Evolutionary conservation across 30 jellyfish, hydroid and myxozoan species (phyloP).

Genomic region (Phacellophora camtschatica): DNA sequence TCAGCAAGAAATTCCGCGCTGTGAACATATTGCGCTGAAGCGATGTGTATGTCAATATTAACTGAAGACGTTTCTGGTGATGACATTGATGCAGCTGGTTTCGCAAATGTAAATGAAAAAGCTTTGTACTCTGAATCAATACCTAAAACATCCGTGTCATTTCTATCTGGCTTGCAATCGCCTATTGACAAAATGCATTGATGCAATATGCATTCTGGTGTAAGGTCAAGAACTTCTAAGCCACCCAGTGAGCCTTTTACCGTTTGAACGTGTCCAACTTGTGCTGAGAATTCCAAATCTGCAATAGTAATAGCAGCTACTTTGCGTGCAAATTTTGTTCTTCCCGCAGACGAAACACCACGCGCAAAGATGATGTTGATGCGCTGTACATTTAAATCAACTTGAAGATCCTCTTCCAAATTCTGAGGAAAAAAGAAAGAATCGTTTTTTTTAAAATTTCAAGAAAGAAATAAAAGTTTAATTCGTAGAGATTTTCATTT

Average conservation of each 20-base stretch:
- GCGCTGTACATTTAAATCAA: conserved; percentile 50
- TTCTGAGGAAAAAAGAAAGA: not conserved
- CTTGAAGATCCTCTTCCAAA: conserved; percentile 22
- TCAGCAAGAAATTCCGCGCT: conserved; percentile 74
- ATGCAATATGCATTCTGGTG: conserved; percentile 64
- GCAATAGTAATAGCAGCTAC: conserved; percentile 82
- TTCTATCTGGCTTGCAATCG: conserved; percentile 35
- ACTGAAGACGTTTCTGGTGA: not conserved
- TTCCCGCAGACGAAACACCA: conserved; percentile 34
- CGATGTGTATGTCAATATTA: conserved; percentile 67
- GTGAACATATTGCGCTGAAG: conserved; percentile 90
- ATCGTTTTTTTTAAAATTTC: too few species aligned
- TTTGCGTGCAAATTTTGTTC: conserved; percentile 64
- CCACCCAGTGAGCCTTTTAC: conserved; percentile 84
- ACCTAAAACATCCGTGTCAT: not conserved
- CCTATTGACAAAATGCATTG: conserved; percentile 75
- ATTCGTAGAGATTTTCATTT: too few species aligned
- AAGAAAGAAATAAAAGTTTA: too few species aligned
- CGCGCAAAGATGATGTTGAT: conserved; percentile 57
- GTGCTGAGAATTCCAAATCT: conserved; percentile 77
- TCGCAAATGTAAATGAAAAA: conserved; percentile 40
- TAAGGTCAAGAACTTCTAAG: conserved; percentile 60
- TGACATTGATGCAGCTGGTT: not conserved
- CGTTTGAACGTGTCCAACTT: conserved; percentile 33
- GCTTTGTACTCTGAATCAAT: conserved; percentile 62